Conservation (phyloP, 2,888 invertebrate genomes). For the Lithophane semibrunnea region DNA sequence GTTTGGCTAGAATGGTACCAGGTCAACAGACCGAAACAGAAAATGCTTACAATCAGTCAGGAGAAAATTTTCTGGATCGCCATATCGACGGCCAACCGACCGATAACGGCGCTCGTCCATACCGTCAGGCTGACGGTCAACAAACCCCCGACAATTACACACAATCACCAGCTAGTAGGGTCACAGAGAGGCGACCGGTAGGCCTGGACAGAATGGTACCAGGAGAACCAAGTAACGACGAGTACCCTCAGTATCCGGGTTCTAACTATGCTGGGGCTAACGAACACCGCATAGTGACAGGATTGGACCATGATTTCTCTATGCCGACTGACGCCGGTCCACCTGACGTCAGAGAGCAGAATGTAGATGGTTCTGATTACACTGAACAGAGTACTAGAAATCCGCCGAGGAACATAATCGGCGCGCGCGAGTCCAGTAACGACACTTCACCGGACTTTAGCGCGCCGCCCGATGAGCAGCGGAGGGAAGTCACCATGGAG, state of each 20-base stretch:
- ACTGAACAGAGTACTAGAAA: constrained; percentile 78
- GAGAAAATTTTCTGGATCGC: constrained; percentile 84
- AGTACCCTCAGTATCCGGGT: constrained; percentile 81
- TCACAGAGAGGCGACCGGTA: constrained; percentile 85
- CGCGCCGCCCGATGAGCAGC: constrained; percentile 79
- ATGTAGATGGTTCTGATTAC: constrained; percentile 87
- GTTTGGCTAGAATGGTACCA: constrained; percentile 88
- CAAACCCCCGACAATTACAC: constrained; percentile 80
- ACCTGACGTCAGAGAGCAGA: constrained; percentile 82
- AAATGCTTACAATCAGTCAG: constrained; percentile 80
- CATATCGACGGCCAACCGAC: constrained; percentile 86
- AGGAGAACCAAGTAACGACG: constrained; percentile 90
- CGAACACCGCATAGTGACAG: constrained; percentile 90
- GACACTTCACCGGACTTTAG: constrained; percentile 75
- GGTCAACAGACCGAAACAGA: constrained; percentile 87
- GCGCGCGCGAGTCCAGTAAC: constrained; percentile 73
- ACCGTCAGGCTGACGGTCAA: constrained; percentile 86
- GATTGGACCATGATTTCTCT: constrained; percentile 87
- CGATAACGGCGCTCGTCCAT: constrained; percentile 80
- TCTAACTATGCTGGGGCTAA: constrained; percentile 81
- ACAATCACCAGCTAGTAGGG: constrained; percentile 74
- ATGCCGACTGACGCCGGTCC: constrained; percentile 77
- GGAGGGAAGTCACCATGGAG: constrained; percentile 90
- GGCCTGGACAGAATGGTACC: constrained; percentile 92
- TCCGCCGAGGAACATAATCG: constrained; percentile 77